These are phyloP conservation scores for Lithodes maja DNA, from an alignment of 2,888 invertebrate genomes.

Conservation along the genomic window DNA sequence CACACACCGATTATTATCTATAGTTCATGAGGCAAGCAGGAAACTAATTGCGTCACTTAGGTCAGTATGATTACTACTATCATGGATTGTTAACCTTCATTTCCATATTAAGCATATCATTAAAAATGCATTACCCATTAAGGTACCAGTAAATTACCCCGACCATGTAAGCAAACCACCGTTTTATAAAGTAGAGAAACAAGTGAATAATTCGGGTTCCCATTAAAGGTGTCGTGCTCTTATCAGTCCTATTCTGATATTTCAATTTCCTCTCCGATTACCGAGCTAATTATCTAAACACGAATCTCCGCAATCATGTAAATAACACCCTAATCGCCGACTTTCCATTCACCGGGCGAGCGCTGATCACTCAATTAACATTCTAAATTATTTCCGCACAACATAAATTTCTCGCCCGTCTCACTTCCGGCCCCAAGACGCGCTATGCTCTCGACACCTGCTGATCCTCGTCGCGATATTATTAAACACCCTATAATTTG, in stretches of 20 bases:
- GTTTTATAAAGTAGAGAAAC: too few relatives aligned
- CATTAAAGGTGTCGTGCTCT: background rate
- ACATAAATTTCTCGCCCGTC: too few relatives aligned
- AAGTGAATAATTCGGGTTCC: background rate
- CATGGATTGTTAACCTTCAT: too few relatives aligned
- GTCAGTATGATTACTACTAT: too few relatives aligned
- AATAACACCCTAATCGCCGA: background rate
- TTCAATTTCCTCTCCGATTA: background rate
- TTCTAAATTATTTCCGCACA: background rate
- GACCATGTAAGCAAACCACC: too few relatives aligned
- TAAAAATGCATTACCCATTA: too few relatives aligned
- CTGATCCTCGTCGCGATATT: conserved; percentile 35
- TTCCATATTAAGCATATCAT: too few relatives aligned
- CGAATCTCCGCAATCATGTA: background rate
- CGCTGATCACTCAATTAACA: background rate
- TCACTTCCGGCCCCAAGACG: too few relatives aligned
- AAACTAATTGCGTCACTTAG: too few relatives aligned
- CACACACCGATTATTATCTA: too few relatives aligned
- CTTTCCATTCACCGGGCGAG: background rate
- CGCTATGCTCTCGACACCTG: background rate
- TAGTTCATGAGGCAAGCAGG: too few relatives aligned
- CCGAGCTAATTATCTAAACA: background rate
- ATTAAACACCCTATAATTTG: conserved; percentile 53
- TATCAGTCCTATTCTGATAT: background rate
- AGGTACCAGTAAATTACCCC: too few relatives aligned